Conservation (phyloP, 2,888 invertebrate species). For the Oxyscelio sp. region DNA sequence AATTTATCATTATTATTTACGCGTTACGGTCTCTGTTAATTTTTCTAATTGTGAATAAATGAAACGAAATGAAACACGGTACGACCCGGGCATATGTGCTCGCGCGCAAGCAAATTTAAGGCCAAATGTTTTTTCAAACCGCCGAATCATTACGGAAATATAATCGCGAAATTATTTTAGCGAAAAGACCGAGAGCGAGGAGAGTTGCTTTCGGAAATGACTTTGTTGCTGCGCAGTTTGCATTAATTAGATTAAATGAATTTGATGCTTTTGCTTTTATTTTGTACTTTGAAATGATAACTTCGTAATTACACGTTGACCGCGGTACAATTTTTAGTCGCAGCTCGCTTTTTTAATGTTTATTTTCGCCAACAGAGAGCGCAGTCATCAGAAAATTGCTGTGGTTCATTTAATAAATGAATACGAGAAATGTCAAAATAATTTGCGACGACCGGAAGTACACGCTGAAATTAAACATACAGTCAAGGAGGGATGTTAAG, state of each 20-base stretch:
- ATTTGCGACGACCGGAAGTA: background rate
- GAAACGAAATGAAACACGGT: slow-evolving; percentile 53
- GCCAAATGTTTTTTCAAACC: background rate
- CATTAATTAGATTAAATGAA: slow-evolving; percentile 30
- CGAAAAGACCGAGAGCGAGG: slow-evolving; percentile 2
- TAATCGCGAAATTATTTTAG: slow-evolving; percentile 27
- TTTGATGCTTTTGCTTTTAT: background rate
- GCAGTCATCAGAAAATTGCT: slow-evolving; percentile 26
- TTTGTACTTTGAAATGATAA: background rate
- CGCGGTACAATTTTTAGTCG: background rate
- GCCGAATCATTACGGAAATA: slow-evolving; percentile 16
- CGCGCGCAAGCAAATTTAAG: slow-evolving; percentile 37
- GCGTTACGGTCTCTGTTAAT: slow-evolving; percentile 67
- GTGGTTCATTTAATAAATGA: slow-evolving; percentile 29
- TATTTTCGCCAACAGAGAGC: background rate
- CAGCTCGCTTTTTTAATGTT: background rate
- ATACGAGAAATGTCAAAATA: slow-evolving; percentile 6
- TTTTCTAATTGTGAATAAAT: slow-evolving; percentile 72
- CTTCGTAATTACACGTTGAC: background rate
- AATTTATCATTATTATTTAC: slow-evolving; percentile 79
- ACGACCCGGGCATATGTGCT: slow-evolving; percentile 19
- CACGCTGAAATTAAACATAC: slow-evolving; percentile 9
- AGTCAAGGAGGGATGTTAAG: background rate
- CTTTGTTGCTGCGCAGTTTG: slow-evolving; percentile 5
- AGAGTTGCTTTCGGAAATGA: background rate